Base-by-base conservation (phyloP, 2,888 invertebrate genomes). In the Gisinianus flammeolus region DNA sequence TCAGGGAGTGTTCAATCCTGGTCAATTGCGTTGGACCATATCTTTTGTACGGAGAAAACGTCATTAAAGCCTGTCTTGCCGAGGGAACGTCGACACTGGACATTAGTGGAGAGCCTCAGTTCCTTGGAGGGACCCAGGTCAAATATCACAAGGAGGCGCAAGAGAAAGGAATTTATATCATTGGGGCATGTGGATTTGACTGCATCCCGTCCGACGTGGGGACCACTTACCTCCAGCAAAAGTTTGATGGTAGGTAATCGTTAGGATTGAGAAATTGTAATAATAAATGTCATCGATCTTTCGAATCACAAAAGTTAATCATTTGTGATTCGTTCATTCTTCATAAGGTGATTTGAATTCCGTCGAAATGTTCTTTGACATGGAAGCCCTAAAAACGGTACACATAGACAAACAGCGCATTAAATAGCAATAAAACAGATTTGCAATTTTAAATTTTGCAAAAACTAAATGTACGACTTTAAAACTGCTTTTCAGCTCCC, bases 21-120 rank as follows among this genome's bases (percentile, higher is more conserved):
- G 91, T 96, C 1, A 98, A 97, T 88, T 95, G 95, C 87, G 95
- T 95, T 84, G 98, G 98, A 0, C 98, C 98, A 0, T 95, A 92
- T 87, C 88, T 91, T 19, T 91, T 95, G 85, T 94, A 91, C 87
- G 98, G 98, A 0, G 96, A 97, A 86, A 90, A 92, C 1, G 94
- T 98, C 8, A 92, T 98, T 0, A 91, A 92, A 85, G 96, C 97
- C 0, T 97, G 95, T 82, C 90, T 96, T 30, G 92, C 92, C 76
- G 90, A 91, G 67, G 91, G 91, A 77, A 91, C 97, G 0, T 92
- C 94, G 88, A 93, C 97, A 86, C 91, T 98, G 6, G 98, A 98
- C 87, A 93, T 98, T 58, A 94, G 93, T 85, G 98, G 97, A 6
- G 98, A 98, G 31, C 19, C 24, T 8, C 71, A 71, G 8, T 96